Conservation (phyloP, 2,797 vertebrate species). For the Gymnothorax reevesii region DNA sequence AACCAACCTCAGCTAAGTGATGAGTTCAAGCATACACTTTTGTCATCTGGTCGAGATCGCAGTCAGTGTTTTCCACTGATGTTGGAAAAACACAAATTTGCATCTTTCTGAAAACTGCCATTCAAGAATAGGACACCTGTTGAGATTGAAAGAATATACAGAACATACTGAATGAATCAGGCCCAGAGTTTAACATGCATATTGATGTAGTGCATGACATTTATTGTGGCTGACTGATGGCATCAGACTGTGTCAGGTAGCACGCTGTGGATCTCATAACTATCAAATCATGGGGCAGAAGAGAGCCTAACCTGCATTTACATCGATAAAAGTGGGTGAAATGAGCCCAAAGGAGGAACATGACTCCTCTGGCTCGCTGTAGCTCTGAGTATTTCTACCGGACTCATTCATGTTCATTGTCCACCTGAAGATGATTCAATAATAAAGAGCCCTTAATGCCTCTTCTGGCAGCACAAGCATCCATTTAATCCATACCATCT, state of each 20-base stretch:
- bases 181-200: background rate
- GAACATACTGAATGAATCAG: background rate
- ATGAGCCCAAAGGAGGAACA: background rate
- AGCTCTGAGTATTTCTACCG: constrained; percentile 12
- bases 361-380: background rate
- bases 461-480: constrained; percentile 57
- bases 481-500: constrained; percentile 59
- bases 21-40: background rate
- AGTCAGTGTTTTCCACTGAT: background rate
- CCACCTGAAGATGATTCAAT: constrained; percentile 59
- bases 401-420: constrained; percentile 14
- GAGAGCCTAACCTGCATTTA: background rate
- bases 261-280: background rate
- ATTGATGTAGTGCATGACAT: background rate
- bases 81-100: background rate
- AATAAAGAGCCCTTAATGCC: constrained; percentile 66
- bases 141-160: background rate
- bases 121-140: background rate
- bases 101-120: background rate
- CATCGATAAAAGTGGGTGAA: background rate
- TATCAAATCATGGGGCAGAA: background rate
- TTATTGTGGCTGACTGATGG: background rate
- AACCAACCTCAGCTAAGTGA: background rate
- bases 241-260: background rate
- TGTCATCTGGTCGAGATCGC: background rate